phyloP scores from a whole-genome alignment of 2,113 vertebrate species.

The Brienomyrus brachyistius region DNA sequence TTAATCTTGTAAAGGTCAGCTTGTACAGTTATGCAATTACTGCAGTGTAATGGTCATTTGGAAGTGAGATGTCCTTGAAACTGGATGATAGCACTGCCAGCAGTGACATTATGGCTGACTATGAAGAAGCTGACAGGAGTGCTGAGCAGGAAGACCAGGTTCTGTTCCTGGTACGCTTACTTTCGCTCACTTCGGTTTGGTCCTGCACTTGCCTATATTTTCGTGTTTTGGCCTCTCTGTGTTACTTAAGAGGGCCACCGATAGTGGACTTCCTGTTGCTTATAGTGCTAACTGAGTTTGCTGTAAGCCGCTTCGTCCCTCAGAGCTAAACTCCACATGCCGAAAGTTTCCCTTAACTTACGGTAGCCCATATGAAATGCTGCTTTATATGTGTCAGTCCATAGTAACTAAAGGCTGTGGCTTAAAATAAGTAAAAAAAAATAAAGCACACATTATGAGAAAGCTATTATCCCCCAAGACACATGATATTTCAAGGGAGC shows the following conservation, averaged over 20 bases:
- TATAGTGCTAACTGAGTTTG: neutral
- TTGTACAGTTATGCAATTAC: conserved; percentile 1
- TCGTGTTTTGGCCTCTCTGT: neutral
- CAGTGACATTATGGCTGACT: neutral
- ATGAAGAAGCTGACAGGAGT: neutral
- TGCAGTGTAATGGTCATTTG: neutral
- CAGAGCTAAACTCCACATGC: neutral
- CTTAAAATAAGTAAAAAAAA: no score
- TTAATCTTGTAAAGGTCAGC: conserved; percentile 1
- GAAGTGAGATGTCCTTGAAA: neutral
- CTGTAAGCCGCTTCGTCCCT: neutral
- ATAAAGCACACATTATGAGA: neutral
- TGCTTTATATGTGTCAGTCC: neutral
- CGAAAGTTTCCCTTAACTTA: neutral
- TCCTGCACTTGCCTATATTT: neutral
- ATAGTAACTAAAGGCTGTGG: neutral
- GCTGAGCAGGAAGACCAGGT: neutral
- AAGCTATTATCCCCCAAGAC: neutral
- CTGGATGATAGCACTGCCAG: neutral
- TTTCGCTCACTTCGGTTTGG: neutral
- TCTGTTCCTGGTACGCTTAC: neutral
- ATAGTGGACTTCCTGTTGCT: neutral
- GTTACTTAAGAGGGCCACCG: neutral
- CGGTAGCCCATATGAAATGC: neutral
- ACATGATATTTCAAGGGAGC: neutral